These are phyloP conservation scores for Drosophila austrosaltans DNA, from an alignment of 2,888 invertebrate species.

Conservation along the genomic window DNA sequence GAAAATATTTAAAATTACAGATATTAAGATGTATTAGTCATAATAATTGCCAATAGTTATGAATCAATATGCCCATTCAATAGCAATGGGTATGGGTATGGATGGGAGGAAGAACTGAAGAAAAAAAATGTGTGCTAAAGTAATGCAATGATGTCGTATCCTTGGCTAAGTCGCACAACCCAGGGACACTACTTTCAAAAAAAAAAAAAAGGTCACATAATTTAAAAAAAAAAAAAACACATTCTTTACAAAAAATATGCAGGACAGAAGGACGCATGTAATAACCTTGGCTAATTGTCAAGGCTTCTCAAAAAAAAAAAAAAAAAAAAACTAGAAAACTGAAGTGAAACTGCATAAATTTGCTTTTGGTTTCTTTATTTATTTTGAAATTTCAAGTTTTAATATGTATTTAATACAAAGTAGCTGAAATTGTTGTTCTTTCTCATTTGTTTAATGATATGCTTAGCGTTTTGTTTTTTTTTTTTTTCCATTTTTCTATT, in stretches of 20 bases:
- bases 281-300: conserved; percentile 44
- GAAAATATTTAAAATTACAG: no score
- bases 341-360: conserved; percentile 6
- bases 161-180: not conserved
- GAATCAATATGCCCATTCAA: not conserved
- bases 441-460: conserved; percentile 57
- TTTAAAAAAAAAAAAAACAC: conserved; percentile 29
- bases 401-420: conserved; percentile 59
- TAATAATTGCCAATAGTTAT: no score
- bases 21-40: no score
- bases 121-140: not conserved
- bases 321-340: not conserved
- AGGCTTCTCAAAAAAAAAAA: conserved; percentile 14
- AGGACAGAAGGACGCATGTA: conserved; percentile 5
- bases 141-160: conserved; percentile 10
- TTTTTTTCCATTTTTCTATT: conserved; percentile 24
- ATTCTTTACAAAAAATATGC: conserved; percentile 48
- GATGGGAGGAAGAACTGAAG: not conserved
- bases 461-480: conserved; percentile 46
- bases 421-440: conserved; percentile 50
- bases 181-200: conserved; percentile 1
- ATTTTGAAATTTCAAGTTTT: conserved; percentile 59
- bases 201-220: conserved; percentile 49
- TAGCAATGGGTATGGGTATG: not conserved
- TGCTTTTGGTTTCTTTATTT: conserved; percentile 43